These are phyloP conservation scores for Vanessa cardui DNA, from an alignment of 2,888 invertebrate genomes.

Conservation along the genomic window DNA sequence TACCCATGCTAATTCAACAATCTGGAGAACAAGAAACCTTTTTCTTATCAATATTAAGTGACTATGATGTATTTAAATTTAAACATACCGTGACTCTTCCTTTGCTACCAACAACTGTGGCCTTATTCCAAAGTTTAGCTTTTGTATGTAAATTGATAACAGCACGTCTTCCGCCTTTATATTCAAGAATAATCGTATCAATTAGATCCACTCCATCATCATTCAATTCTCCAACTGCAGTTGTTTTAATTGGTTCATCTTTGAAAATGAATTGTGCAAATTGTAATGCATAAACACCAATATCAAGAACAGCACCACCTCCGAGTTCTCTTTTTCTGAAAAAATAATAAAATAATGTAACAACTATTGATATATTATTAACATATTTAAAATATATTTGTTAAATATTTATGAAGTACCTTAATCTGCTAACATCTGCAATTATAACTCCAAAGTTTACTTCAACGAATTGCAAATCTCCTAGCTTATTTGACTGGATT, in stretches of 20 bases:
- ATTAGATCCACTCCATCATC: slow-evolving; percentile 87
- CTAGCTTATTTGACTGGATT: slow-evolving; percentile 85
- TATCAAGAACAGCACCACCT: slow-evolving; percentile 89
- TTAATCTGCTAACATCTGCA: slow-evolving; percentile 55
- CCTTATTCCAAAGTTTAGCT: slow-evolving; percentile 83
- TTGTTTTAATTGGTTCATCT: slow-evolving; percentile 86
- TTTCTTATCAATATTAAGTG: neutral
- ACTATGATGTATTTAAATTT: neutral
- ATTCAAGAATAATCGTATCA: slow-evolving; percentile 84
- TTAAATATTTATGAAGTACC: slow-evolving; percentile 34
- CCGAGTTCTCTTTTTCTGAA: slow-evolving; percentile 87
- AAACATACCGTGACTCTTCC: slow-evolving; percentile 82
- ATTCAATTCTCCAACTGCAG: slow-evolving; percentile 87
- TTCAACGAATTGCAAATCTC: slow-evolving; percentile 86
- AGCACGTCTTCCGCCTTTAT: slow-evolving; percentile 84
- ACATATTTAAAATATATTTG: no score
- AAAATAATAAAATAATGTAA: neutral
- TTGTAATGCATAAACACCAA: slow-evolving; percentile 90
- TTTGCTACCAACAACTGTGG: slow-evolving; percentile 85
- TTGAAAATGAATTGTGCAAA: slow-evolving; percentile 87
- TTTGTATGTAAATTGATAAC: slow-evolving; percentile 80
- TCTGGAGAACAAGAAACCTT: no score
- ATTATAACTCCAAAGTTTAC: slow-evolving; percentile 87
- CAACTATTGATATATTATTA: no score
- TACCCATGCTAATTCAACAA: no score